phyloP scores from a whole-genome alignment of 2,888 invertebrate species.

The Andrena flavipes region DNA sequence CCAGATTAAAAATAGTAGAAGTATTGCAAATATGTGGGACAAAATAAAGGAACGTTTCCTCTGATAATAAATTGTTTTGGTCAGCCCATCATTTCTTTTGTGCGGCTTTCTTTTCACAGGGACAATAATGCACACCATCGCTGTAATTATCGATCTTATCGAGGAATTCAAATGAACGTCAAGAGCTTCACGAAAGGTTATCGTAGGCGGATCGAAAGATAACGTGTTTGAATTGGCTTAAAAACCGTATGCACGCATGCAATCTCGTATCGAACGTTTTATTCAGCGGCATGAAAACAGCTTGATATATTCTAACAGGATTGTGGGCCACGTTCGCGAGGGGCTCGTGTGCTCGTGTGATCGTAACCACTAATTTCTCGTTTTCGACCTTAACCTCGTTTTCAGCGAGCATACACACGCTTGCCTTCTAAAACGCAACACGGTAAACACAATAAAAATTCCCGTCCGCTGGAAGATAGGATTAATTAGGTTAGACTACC shows the following conservation, averaged over 20 bases:
- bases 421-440: conserved; percentile 18
- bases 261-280: conserved; percentile 47
- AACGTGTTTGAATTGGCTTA: conserved; percentile 35
- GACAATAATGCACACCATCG: conserved; percentile 20
- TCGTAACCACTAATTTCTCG: conserved; percentile 44
- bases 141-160: conserved; percentile 56
- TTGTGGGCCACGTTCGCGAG: conserved; percentile 1
- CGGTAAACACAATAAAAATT: conserved; percentile 44
- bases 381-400: conserved; percentile 71
- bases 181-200: conserved; percentile 39
- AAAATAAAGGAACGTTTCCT: not conserved
- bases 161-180: conserved; percentile 49
- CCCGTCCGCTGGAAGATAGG: conserved; percentile 23
- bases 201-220: conserved; percentile 40
- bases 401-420: conserved; percentile 16
- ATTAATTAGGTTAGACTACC: conserved; percentile 54
- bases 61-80: not conserved
- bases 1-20: not conserved
- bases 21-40: not conserved
- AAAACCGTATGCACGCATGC: conserved; percentile 37
- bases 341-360: conserved; percentile 25
- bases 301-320: conserved; percentile 21
- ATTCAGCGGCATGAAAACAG: conserved; percentile 21
- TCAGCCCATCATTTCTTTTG: conserved; percentile 26
- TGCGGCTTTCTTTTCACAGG: conserved; percentile 3